Base-by-base conservation (phyloP, 1,140 invertebrate species). In the Lasioglossum baleicum region DNA sequence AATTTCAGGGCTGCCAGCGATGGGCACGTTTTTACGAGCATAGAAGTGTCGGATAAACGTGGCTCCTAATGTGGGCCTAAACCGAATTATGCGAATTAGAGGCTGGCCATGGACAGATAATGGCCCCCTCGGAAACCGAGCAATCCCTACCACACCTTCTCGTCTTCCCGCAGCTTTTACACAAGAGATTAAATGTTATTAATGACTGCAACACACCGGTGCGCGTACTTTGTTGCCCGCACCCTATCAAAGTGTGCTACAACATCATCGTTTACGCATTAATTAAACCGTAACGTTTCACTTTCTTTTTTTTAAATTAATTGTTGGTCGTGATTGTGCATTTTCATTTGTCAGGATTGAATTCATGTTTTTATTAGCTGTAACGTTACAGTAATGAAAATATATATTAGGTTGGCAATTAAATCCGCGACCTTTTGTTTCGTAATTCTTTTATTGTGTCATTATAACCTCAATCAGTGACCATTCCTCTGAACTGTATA, bases 61-160 rank as follows among this genome's bases (percentile, higher is more conserved):
- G 80, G 69, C 42, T 2, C 71, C 70, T 82, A 83, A 88, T 82
- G 80, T 85, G 76, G 81, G 77, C 69, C 87, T 76, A 82, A 85
- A 77, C 65, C 81, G 56, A 85, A 85, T 88, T 87, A 87, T 87
- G 81, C 76, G 80, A 88, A 83, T 87, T 80, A 80, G 64, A 71
- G 56, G 35, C 51, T 63, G 44, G 48, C 42, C 73, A 56, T 48
- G 82, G 80, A 63, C 56, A 67, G 71, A 80, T 82, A 78, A 86
- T 81, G 48, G 70, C 10, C 42, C 53, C 75, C 22, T 64, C 26
- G 75, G 58, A 80, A 77, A 80, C 48, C 56, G 72, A 61, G n/a
- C 61, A 71, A n/a, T 44, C 63, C 64, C 40, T 22, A 22, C 15
- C 8, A 53, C 48, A 40, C 40, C 64, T 58, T 56, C n/a, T 20